These are phyloP conservation scores for Agrypnus murinus DNA, from an alignment of 2,888 invertebrate species.

Conservation along the genomic window DNA sequence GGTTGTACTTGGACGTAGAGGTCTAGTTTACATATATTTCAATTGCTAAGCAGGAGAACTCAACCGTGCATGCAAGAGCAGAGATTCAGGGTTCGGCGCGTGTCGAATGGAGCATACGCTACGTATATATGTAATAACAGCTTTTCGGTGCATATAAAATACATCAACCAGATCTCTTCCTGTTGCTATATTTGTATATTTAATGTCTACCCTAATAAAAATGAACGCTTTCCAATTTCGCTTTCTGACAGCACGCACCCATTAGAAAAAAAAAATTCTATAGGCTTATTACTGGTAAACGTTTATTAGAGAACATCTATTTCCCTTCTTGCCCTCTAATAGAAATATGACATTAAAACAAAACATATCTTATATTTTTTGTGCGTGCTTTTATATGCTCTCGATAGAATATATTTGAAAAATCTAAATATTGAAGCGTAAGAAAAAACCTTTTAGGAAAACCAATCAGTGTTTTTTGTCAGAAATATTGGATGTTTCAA, in stretches of 20 bases:
- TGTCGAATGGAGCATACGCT: slow-evolving; percentile 36
- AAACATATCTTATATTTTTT: no score
- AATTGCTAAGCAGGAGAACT: slow-evolving; percentile 47
- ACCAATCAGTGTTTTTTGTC: no score
- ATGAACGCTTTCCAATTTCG: not conserved
- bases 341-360: no score
- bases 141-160: slow-evolving; percentile 26
- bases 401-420: no score
- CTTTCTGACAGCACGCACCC: not conserved
- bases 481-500: no score
- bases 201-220: not conserved
- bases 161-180: slow-evolving; percentile 16
- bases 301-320: no score
- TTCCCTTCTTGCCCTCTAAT: no score
- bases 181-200: slow-evolving; percentile 13
- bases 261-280: no score
- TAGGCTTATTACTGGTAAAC: no score
- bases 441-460: no score
- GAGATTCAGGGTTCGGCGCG: slow-evolving; percentile 30
- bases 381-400: no score
- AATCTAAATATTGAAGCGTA: no score
- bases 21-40: slow-evolving; percentile 48
- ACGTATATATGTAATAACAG: slow-evolving; percentile 33
- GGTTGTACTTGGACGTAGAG: slow-evolving; percentile 45
- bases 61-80: slow-evolving; percentile 47